Evolutionary conservation across 2,113 vertebrate genomes (phyloP).

Genomic region (Eurypyga helias): DNA sequence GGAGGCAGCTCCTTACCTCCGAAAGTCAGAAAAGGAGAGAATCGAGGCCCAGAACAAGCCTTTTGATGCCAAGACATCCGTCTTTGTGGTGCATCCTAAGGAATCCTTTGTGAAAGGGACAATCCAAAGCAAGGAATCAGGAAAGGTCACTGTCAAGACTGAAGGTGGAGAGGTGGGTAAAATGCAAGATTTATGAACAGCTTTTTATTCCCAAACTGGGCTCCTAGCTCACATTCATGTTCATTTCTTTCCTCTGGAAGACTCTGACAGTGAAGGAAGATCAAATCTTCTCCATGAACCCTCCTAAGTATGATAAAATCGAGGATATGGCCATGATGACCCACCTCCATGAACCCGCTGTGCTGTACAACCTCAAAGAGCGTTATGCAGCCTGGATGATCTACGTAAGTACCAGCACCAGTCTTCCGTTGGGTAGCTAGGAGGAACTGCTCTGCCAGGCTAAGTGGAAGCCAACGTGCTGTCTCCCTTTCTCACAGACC

Average conservation of each 20-base stretch:
- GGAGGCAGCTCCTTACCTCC: conserved; percentile 80
- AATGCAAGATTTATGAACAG: not conserved
- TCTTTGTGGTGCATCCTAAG: conserved; percentile 78
- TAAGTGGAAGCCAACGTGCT: too few relatives aligned
- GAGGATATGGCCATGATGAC: conserved; percentile 94
- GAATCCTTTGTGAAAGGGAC: conserved; percentile 77
- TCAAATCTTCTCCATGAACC: conserved; percentile 73
- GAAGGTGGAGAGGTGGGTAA: conserved; percentile 72
- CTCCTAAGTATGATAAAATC: conserved; percentile 83
- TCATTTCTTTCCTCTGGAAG: not conserved
- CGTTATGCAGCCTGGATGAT: conserved; percentile 87
- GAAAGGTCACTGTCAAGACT: conserved; percentile 76
- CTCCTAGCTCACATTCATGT: rapidly evolving
- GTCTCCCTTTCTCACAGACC: conserved; percentile 42
- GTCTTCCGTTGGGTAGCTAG: not conserved
- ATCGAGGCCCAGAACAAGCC: conserved; percentile 86
- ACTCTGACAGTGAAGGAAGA: conserved; percentile 23
- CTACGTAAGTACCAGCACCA: conserved; percentile 75
- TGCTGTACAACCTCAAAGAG: conserved; percentile 89
- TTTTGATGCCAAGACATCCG: conserved; percentile 78
- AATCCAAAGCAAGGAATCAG: conserved; percentile 70
- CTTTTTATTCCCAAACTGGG: not conserved
- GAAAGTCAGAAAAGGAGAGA: conserved; percentile 88
- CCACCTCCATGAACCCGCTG: conserved; percentile 84
- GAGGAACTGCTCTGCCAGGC: not conserved